Base-by-base conservation (phyloP, 2,888 invertebrate genomes). In the Drosophila atripex region DNA sequence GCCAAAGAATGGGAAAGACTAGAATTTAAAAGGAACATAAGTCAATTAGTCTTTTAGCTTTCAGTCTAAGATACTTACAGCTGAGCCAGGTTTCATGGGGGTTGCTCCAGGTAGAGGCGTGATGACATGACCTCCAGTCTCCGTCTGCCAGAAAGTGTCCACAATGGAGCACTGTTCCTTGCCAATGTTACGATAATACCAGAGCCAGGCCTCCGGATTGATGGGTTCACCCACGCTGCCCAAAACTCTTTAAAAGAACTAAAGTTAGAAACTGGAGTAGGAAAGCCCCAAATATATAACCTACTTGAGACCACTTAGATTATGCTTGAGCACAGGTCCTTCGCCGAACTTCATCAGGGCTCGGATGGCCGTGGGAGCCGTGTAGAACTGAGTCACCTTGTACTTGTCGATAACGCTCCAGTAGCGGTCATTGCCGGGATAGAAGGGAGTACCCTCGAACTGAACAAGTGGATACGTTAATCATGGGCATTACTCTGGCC, bases 91-190 rank as follows among this genome's bases (percentile, higher is more conserved):
- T 92, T 99, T 99, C 95, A 98, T 97, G 12, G 98, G 97, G 1
- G 97, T 98, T 18, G 97, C 97, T 18, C 98, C 99, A 0, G 99
- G 99, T 53, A 99, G 92, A 32, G 99, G 97, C 35, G 99, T 98
- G 49, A 99, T 93, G 18, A 99, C 97, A 92, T 99, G 99, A 0
- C 99, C 99, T 8, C 99, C 99, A 5, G 99, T 99, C 93, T 99
- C 99, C 0, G 99, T 99, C 93, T 99, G 99, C 99, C 99, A 99
- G 92, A 98, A 99, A 0, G 99, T 99, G 90, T 99, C 99, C 0
- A 97, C 97, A 88, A 99, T 96, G 58, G 98, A 97, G 92, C 97
- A 97, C 73, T 94, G 94, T 49, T 94, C 94, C 70, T 94, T 93
- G 4, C 98, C 98, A 25, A 98, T 94, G 30, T 95, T 89, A 77